Base-by-base conservation (phyloP, 2,797 vertebrate genomes). In the Eulemur rubriventer region DNA sequence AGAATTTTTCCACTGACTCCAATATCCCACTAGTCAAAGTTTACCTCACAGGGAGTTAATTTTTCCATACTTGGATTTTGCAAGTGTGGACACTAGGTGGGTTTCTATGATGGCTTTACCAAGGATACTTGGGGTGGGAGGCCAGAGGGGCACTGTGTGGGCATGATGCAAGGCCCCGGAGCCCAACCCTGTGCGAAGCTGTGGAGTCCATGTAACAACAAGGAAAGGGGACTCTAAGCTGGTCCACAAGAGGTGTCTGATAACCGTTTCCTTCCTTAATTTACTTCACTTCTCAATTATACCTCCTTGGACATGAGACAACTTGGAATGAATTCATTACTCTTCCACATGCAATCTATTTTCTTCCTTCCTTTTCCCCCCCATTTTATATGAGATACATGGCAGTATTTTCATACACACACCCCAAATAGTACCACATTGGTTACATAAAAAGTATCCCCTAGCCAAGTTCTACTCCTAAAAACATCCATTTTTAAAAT, bases 211-310 rank as follows among this genome's bases (percentile, higher is more conserved):
- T 6, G 11, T 35, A 52, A 24, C 41, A 75, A 1, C 0, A 4
- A 30, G 6, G 13, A 1, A 7, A 50, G 33, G 18, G 38, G 11
- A 79, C 11, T 33, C 26, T 75, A 26, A 87, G 22, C 57, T 28
- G 24, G 7, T 38, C 38, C 30, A 43, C 9, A 85, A 8, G 43
- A 55, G 9, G 4, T 30, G 0, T 63, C 63, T 63, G 41, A 20
- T 33, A 28, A 22, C 0, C 59, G 18, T 43, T 52, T 65, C n/a
- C 57, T 65, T 48, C 13, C 14, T 67, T 38, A 28, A 50, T 50
- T 79, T 43, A n/a, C 12, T 8, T n/a, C 41, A 35, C 30, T 88
- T 95, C n/a, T 94, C 26, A 84, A 84, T 83, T 76, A 30, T 18
- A n/a, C 41, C 7, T 55, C 30, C 7, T 59, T 61, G 6, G 14